Conservation (phyloP, 2,797 vertebrate genomes). For the Myotis myotis region DNA sequence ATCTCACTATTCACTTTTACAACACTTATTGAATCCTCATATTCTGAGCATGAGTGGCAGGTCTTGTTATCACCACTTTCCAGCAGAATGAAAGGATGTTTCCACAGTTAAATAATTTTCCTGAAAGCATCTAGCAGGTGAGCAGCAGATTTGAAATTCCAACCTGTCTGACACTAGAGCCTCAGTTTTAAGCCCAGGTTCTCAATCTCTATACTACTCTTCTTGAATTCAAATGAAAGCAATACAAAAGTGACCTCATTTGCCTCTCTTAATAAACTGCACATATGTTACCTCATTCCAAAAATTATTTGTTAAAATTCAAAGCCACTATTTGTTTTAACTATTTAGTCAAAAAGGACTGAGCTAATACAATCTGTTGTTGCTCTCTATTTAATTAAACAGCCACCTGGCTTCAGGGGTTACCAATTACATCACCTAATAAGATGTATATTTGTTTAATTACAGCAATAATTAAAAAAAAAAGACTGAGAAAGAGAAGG, state of each 20-base stretch:
- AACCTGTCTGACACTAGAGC: neutral
- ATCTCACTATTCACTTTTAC: neutral
- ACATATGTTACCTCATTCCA: neutral
- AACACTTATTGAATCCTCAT: neutral
- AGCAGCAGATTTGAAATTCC: neutral
- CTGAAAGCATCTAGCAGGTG: neutral
- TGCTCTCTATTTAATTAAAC: constrained; percentile 38
- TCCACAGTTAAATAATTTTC: constrained; percentile 5
- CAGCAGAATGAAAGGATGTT: neutral
- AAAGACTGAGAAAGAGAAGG: neutral
- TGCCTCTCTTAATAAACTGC: neutral
- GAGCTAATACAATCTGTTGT: neutral
- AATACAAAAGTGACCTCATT: neutral
- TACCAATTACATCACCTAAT: neutral
- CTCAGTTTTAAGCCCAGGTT: neutral
- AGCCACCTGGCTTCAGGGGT: neutral
- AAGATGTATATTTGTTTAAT: neutral
- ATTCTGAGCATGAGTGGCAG: neutral
- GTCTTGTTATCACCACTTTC: neutral
- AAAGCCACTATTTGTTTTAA: neutral
- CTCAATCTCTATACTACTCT: neutral
- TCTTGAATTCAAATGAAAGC: neutral
- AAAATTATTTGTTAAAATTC: neutral
- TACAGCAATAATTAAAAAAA: neutral
- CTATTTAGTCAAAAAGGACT: neutral